Base-by-base conservation (phyloP, 2,797 vertebrate genomes). In the Coregonus suidteri region DNA sequence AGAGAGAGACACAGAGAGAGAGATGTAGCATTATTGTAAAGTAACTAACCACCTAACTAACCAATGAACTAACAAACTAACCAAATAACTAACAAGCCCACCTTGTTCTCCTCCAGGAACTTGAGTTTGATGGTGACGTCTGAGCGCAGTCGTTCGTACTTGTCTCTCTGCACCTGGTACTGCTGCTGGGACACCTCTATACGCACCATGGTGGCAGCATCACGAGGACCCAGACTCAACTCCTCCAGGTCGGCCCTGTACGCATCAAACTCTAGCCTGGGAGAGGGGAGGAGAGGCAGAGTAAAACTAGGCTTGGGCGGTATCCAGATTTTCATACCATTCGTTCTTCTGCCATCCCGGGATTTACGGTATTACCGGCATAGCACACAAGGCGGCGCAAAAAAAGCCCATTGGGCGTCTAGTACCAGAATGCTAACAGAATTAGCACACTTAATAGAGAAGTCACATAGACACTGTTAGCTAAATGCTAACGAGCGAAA, bases 31-130 rank as follows among this genome's bases (percentile, higher is more conserved):
- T 84, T 7, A 67, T 67, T 20, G 18, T n/a, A 51, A 7, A 20
- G 2, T 47, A 34, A 31, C 14, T 14, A 14, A 31, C 7, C 25
- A 66, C 9, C 4, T 4, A 65, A 66, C 6, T 30, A 18, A 25
- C 25, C 25, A 25, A 25, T 25, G 25, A 14, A 34, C 9, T 13
- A 67, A 4, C 4, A 3, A 66, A 66, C 6, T 30, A 6, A 11
- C 9, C 9, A 47, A 47, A 11, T 13, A 25, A n/a, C 16, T 53
- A 64, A 5, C 47, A 14, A 0, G 69, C 82, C 70, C 79, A 93
- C 98, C 96, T 99, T 99, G 89, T 99, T 99, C 91, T 99, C 98
- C 83, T 99, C 97, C 90, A 99, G 88, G 89, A 99, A 99, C 88
- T 98, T 98, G 73, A 99, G 97, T 90, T 99, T 99, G 93, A 99